These are phyloP conservation scores for Cheirogaleus major DNA, from an alignment of 2,797 vertebrate genomes.

Conservation along the genomic window DNA sequence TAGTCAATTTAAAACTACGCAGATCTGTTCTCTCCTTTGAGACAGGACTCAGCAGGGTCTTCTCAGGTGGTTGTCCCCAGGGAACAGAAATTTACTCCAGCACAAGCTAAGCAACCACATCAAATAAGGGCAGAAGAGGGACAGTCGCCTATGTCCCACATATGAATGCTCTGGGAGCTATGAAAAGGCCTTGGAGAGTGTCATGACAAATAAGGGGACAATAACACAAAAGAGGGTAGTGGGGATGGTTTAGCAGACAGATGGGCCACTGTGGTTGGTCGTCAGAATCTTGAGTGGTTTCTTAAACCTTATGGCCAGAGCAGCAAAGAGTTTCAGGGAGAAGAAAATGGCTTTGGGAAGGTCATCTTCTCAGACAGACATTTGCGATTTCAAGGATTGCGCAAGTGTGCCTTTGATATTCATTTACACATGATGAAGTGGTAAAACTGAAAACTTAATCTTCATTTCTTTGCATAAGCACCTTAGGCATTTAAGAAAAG, in stretches of 20 bases:
- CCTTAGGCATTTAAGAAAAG: not conserved
- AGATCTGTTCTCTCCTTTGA: slow-evolving; percentile 67
- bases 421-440: not conserved
- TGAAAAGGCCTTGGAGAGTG: slow-evolving; percentile 28
- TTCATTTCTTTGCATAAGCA: not conserved
- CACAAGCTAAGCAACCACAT: slow-evolving; percentile 59
- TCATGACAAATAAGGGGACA: not conserved
- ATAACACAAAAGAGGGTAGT: not conserved
- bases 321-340: slow-evolving; percentile 20
- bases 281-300: slow-evolving; percentile 71
- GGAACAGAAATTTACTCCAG: not conserved
- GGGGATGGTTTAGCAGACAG: slow-evolving; percentile 62
- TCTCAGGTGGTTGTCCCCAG: slow-evolving; percentile 35
- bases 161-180: not conserved
- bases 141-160: not conserved
- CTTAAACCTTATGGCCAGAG: slow-evolving; percentile 59
- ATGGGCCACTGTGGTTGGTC: slow-evolving; percentile 75
- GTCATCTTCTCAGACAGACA: slow-evolving; percentile 41
- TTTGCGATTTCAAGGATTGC: not conserved
- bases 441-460: slow-evolving; percentile 2
- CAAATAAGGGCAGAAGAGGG: slow-evolving; percentile 45
- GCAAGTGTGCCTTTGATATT: not conserved
- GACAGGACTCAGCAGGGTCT: slow-evolving; percentile 50
- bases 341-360: slow-evolving; percentile 64
- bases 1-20: not conserved